phyloP scores from a whole-genome alignment of 2,888 invertebrate species.

The Atethmia centrago region DNA sequence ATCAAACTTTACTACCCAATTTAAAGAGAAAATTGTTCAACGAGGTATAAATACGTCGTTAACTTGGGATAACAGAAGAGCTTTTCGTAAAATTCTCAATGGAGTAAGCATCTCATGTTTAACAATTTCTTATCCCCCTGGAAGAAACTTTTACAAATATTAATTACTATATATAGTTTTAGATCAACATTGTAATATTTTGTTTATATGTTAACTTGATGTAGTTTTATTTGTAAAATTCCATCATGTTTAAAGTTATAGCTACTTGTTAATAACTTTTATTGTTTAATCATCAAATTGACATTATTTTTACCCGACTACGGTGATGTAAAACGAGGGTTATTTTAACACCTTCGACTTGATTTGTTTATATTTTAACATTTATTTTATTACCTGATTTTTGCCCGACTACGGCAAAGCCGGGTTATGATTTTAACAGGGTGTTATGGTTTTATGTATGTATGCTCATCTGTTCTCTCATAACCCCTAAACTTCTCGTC shows the following conservation, averaged over 20 bases:
- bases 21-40: conserved; percentile 38
- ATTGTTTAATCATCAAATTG: not conserved
- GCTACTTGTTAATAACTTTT: not conserved
- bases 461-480: no score
- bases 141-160: conserved; percentile 12
- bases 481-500: no score
- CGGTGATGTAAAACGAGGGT: no score
- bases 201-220: not conserved
- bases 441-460: no score
- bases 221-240: not conserved
- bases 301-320: not conserved
- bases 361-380: not conserved
- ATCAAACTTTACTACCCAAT: conserved; percentile 34
- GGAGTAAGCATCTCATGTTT: conserved; percentile 46
- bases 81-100: conserved; percentile 43
- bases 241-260: not conserved
- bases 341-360: no score
- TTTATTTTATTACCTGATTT: not conserved
- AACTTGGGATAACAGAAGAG: conserved; percentile 39
- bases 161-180: conserved; percentile 4
- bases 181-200: conserved; percentile 6
- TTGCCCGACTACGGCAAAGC: not conserved
- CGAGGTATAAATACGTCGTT: conserved; percentile 41
- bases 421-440: no score
- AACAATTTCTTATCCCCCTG: conserved; percentile 17